These are phyloP conservation scores for Cryptocephalus primarius DNA, from an alignment of 2,888 invertebrate species.

Conservation along the genomic window DNA sequence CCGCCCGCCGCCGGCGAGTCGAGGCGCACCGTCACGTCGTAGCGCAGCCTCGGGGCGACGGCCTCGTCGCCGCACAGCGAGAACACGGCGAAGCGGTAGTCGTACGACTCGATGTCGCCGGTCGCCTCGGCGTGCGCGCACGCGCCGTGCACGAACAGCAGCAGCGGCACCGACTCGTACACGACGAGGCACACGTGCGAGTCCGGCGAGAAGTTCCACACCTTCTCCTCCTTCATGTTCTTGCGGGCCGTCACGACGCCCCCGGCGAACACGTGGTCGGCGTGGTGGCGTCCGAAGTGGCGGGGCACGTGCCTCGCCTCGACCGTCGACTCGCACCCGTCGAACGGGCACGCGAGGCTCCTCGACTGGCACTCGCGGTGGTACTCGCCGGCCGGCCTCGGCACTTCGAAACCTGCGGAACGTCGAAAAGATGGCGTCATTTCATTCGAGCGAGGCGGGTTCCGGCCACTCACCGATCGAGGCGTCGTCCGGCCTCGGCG, in stretches of 20 bases:
- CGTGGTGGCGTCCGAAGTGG: constrained; percentile 10
- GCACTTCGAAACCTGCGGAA: constrained; percentile 1
- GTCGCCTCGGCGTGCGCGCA: constrained; percentile 7
- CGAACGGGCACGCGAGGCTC: constrained; percentile 10
- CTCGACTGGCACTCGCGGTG: constrained; percentile 8
- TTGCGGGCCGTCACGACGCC: constrained; percentile 6
- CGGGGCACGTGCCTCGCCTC: constrained; percentile 2
- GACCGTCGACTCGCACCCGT: constrained; percentile 7
- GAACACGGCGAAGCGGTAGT: constrained; percentile 11
- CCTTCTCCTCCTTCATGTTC: constrained; percentile 11
- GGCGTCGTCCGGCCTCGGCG: too few relatives aligned
- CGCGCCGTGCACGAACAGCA: constrained; percentile 11
- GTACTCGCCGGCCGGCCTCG: constrained; percentile 4
- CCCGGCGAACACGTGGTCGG: constrained; percentile 9
- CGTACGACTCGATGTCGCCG: constrained; percentile 9
- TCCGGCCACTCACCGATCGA: too few relatives aligned
- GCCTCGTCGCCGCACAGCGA: constrained; percentile 5
- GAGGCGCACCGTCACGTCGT: constrained; percentile 1
- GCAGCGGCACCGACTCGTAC: constrained; percentile 5
- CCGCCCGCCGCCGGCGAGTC: too few relatives aligned
- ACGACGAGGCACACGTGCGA: constrained; percentile 10
- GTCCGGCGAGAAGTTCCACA: constrained; percentile 12
- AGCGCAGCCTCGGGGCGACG: constrained; percentile 7
- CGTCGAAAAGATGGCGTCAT: too few relatives aligned
- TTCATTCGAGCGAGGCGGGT: too few relatives aligned